Percentiles rank a stretch among this genome's conserved stretches.
Evolutionary conservation across 2,113 vertebrate genomes (phyloP).

Genomic region (Gavialis gangeticus): DNA sequence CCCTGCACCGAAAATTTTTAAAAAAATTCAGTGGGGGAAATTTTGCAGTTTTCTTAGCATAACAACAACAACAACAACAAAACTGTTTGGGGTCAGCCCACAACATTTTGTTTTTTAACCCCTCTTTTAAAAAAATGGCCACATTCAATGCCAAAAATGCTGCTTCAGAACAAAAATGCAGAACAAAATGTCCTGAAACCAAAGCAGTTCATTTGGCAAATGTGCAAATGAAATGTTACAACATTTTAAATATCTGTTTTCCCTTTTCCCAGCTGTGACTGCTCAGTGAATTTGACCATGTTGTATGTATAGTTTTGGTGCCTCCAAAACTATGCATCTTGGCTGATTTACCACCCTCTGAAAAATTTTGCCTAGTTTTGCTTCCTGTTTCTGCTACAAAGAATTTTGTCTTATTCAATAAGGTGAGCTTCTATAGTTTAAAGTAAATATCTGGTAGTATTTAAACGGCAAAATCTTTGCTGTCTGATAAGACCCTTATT

Average conservation of each 20-base stretch:
- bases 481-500: neutral
- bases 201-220: too few species aligned
- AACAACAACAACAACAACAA: too few species aligned
- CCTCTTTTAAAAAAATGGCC: too few species aligned
- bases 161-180: too few species aligned
- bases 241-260: neutral
- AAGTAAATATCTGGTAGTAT: neutral
- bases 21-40: too few species aligned
- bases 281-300: neutral
- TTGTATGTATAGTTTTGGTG: neutral
- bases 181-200: neutral
- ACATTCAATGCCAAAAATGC: too few species aligned
- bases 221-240: accelerated
- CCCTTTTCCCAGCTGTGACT: neutral
- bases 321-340: neutral
- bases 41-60: too few species aligned
- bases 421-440: neutral
- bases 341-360: neutral
- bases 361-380: neutral
- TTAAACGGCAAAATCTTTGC: neutral
- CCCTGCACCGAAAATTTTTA: too few species aligned
- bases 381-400: neutral
- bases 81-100: too few species aligned
- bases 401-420: neutral
- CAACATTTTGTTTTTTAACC: too few species aligned